Base-by-base conservation (phyloP, 1,140 invertebrate genomes). In the Pseudoatta argentina region DNA sequence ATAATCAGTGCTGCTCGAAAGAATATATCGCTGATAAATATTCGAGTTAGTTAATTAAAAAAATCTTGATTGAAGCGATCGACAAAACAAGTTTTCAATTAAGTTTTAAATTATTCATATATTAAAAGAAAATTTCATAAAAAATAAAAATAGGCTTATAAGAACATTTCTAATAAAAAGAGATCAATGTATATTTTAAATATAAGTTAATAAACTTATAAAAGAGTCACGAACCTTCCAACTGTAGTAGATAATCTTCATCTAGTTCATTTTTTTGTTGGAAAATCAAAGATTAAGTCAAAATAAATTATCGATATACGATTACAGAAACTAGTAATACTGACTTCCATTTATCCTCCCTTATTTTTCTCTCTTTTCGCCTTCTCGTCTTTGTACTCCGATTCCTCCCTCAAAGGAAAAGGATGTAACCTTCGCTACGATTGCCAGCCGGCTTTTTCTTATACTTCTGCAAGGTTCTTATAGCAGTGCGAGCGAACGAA, bases 391-490 rank as follows among this genome's bases (percentile, higher is more conserved):
- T 73, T 75, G 30, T 51, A 3, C 27, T 61, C 64, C 48, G 51
- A 39, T 86, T 86, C 66, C 66, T 83, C 86, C 81, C 75, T 34
- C 34, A 7, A 16, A 66, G 81, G 55, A 89, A 90, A 90, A 89
- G 86, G 72, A 86, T 69, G 75, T 81, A 87, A 79, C 76, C 86
- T 91, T 86, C 78, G 57, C 72, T 91, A 78, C 53, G 73, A 91
- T 90, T 83, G 73, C 88, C 30, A 55, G 30, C 21, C 66, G 57
- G 63, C 88, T 89, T 90, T 90, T 90, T 90, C 88, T 88, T 78
- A 51, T 64, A 64, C 64, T 86, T 66, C 53, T 73, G 53, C 27
- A 64, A 77, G 48, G 61, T 87, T 89, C 39, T 69, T 75, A 30
- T 14, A 6, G 39, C 48, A 53, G 30, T 66, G 64, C 53, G 34